A percentile compares a stretch with the other conserved stretches of the same genome.
phyloP scores from a whole-genome alignment of 2,113 vertebrate genomes.

The Myotis lucifugus region DNA sequence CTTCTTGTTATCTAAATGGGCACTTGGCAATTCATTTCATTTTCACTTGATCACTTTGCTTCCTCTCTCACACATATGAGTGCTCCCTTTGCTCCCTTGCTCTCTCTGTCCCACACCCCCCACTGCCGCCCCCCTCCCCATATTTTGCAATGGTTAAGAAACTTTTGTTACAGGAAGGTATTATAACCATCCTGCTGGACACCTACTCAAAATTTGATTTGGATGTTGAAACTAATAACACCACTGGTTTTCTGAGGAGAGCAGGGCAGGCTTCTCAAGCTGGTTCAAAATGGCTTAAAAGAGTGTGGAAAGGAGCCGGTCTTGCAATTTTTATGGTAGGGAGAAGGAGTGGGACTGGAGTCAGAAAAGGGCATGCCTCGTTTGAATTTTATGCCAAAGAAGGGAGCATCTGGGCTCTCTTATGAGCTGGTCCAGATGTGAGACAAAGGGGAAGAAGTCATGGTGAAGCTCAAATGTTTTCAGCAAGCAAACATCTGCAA shows the following conservation, averaged over 20 bases:
- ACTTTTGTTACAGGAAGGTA: background rate
- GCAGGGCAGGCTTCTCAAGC: background rate
- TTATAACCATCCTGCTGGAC: background rate
- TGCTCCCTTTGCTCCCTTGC: background rate
- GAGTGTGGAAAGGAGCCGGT: background rate
- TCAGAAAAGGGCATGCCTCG: background rate
- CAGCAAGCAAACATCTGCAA: background rate
- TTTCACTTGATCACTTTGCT: background rate
- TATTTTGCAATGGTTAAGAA: background rate
- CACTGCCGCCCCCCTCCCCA: background rate
- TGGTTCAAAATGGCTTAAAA: background rate
- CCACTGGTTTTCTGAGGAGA: background rate
- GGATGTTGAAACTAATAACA: background rate
- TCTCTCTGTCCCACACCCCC: background rate
- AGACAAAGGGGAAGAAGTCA: background rate
- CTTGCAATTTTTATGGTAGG: background rate
- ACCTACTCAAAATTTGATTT: background rate
- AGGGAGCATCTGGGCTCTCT: background rate
- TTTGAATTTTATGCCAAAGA: background rate
- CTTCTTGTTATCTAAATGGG: constrained; percentile 57
- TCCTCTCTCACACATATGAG: background rate
- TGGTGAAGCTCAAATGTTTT: background rate
- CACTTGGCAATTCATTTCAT: constrained; percentile 35
- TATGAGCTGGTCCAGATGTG: background rate
- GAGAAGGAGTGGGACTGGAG: background rate